These are phyloP conservation scores for Aphelenchoides fujianensis DNA, from an alignment of 1,140 invertebrate genomes.

Conservation along the genomic window DNA sequence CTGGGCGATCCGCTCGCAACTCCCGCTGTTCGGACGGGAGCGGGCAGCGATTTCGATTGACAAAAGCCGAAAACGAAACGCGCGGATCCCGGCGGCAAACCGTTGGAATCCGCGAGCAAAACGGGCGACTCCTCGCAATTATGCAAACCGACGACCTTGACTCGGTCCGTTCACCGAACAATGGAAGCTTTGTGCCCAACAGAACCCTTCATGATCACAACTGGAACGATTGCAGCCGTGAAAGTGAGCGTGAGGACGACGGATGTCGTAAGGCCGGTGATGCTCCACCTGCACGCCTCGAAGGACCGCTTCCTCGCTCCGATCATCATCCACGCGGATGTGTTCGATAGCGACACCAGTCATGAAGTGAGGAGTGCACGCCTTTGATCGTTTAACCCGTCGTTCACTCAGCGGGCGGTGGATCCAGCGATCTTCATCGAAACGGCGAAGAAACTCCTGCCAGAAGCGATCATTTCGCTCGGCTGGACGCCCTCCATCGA, in stretches of 20 bases:
- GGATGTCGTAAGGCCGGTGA: conserved; percentile 27
- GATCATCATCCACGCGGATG: conserved; percentile 48
- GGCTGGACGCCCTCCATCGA: conserved; percentile 48
- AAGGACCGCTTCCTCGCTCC: conserved; percentile 37
- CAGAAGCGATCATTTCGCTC: conserved; percentile 50
- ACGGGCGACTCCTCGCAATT: too few species aligned
- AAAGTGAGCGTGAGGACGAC: conserved; percentile 48
- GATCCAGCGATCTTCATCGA: conserved; percentile 45
- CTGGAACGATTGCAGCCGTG: conserved; percentile 36
- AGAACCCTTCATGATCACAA: too few species aligned
- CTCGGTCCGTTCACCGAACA: too few species aligned
- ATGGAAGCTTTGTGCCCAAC: too few species aligned
- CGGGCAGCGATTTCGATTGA: too few species aligned
- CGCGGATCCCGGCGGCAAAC: too few species aligned
- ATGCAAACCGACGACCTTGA: too few species aligned
- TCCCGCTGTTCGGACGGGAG: too few species aligned
- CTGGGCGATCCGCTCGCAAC: too few species aligned
- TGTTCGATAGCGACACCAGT: conserved; percentile 32
- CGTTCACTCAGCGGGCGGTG: conserved; percentile 38
- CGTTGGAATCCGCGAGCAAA: too few species aligned
- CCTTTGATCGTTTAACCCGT: neutral
- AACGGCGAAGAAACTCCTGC: conserved; percentile 36
- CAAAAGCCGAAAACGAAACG: too few species aligned
- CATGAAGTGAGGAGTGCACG: conserved; percentile 14
- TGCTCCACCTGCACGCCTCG: conserved; percentile 45